Base-by-base conservation (phyloP, 2,113 vertebrate genomes). In the Xenus cinereus region DNA sequence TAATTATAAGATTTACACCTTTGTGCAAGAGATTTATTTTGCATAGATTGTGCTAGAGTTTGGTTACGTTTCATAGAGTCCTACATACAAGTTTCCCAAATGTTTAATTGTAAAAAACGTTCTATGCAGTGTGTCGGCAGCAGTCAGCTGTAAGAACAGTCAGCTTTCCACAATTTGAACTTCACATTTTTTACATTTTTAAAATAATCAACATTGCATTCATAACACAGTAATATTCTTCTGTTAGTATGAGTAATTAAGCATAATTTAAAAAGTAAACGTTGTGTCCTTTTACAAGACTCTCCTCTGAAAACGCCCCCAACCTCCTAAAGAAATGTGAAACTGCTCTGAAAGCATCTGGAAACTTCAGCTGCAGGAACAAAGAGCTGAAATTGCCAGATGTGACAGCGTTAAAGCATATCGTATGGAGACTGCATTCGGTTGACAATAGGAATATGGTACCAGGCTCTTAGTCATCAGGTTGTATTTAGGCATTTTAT, bases 21-120 rank as follows among this genome's bases (percentile, higher is more conserved):
- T 88, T 68, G 64, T 90, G 48, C 20, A 73, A 63, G 50, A 78
- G 37, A 13, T 97, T 93, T 92, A 92, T 96, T 97, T 84, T 75
- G 60, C 48, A 53, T 53, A 83, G 73, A 45, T 91, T 64, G 57
- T 26, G 7, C 81, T 94, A 90, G 80, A 84, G 77, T 96, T 87
- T n/a, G 21, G 17, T 56, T 84, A 75, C 77, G 60, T 78, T 73
- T 43, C 39, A 33, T 46, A 60, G 78, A 79, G 80, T 84, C 84
- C 73, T 93, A n/a, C 33, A 28, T 39, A 46, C 27, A 32, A 24
- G 3, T 80, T 88, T 84, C 82, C 73, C 68, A 63, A n/a, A 6
- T 20, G 23, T 27, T 84, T 60, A 50, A 37, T 63, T 6, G 12
- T 30, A 17, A 32, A 74, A 72, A 23, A 21, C 2, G 10, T 20